These are phyloP conservation scores for Ptychobarbus kaznakovi DNA, from an alignment of 2,797 vertebrate genomes.

Conservation along the genomic window DNA sequence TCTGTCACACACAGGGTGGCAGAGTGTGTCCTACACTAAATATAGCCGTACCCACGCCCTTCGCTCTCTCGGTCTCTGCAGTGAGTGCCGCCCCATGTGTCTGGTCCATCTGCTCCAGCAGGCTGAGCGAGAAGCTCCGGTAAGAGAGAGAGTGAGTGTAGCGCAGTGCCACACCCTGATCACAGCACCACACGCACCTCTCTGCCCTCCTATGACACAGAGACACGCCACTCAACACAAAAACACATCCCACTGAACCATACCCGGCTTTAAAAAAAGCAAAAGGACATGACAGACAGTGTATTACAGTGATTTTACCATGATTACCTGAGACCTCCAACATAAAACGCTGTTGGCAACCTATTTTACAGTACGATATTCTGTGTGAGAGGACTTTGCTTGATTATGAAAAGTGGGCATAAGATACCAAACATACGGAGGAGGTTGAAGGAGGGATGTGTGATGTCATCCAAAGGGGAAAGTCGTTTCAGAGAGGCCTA, in stretches of 20 bases:
- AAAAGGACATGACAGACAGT: background rate
- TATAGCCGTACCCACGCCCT: slow-evolving; percentile 64
- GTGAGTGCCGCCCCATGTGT: slow-evolving; percentile 70
- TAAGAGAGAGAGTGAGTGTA: slow-evolving; percentile 32
- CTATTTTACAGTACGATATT: background rate
- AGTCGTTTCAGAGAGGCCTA: background rate
- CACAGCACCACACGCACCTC: background rate
- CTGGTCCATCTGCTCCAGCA: slow-evolving; percentile 75
- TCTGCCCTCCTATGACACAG: background rate
- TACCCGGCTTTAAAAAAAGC: no score
- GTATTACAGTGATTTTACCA: background rate
- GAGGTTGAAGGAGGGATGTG: background rate
- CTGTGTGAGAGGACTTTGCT: background rate
- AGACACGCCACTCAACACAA: background rate
- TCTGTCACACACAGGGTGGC: slow-evolving; percentile 74
- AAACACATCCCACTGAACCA: background rate
- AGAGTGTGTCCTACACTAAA: slow-evolving; percentile 74
- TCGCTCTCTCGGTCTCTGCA: slow-evolving; percentile 54
- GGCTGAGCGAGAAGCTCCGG: slow-evolving; percentile 64
- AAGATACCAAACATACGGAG: background rate
- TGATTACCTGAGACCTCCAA: no score
- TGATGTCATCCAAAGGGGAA: background rate
- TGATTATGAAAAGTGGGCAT: background rate
- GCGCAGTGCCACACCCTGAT: slow-evolving; percentile 37
- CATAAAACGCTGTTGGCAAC: background rate